A percentile compares a stretch with the other conserved stretches of the same genome.
Conservation (phyloP, 37 sponge, comb jelly and placozoan species). For the Crambe crambe region DNA sequence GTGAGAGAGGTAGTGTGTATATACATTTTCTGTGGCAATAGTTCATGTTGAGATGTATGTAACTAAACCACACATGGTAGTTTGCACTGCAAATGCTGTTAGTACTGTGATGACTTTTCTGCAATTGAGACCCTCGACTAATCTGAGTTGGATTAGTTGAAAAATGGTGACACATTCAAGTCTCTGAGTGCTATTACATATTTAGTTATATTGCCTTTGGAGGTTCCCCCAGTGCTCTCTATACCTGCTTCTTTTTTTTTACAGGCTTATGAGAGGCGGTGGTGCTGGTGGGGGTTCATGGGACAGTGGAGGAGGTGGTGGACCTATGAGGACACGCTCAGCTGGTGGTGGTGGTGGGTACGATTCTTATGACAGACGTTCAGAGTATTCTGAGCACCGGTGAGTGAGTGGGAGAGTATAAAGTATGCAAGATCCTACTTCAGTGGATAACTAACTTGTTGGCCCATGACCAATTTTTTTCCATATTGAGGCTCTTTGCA, state of each 20-base stretch:
- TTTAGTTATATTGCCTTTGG: background rate
- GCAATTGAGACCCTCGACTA: background rate
- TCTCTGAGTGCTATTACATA: constrained; percentile 16
- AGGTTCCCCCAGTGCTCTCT: background rate
- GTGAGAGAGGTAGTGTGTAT: background rate
- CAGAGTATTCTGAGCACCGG: background rate
- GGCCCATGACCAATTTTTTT: too few relatives aligned
- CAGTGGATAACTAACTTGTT: too few relatives aligned
- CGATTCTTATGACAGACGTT: background rate
- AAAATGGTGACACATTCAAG: constrained; percentile 19
- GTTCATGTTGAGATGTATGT: too few relatives aligned
- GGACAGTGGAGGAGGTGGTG: background rate
- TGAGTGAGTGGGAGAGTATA: background rate
- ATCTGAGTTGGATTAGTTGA: background rate
- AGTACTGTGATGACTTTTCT: constrained; percentile 13
- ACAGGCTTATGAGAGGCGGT: background rate
- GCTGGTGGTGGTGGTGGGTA: background rate
- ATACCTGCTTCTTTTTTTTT: background rate
- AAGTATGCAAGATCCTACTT: background rate
- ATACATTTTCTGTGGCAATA: background rate
- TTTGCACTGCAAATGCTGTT: too few relatives aligned
- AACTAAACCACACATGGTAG: too few relatives aligned
- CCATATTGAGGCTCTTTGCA: too few relatives aligned
- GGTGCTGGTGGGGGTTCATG: background rate
- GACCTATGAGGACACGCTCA: background rate